phyloP scores from a whole-genome alignment of 2,888 invertebrate genomes.

The Diadegma fenestrale region DNA sequence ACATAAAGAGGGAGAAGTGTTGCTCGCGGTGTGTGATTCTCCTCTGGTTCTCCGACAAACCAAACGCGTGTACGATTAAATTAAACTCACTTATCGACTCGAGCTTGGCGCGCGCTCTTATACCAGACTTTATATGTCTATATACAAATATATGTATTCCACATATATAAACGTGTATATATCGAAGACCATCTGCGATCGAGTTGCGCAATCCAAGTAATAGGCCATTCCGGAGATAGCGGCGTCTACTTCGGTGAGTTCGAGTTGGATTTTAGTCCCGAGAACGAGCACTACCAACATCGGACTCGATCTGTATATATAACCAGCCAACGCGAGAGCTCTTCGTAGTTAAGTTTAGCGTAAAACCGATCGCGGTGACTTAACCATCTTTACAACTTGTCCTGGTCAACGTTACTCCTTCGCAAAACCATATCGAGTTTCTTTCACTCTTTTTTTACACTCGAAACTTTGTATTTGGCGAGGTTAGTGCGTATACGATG shows the following conservation, averaged over 20 bases:
- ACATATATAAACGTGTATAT: conserved; percentile 31
- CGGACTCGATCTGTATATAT: conserved; percentile 29
- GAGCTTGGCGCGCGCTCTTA: conserved; percentile 52
- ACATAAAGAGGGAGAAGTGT: conserved; percentile 49
- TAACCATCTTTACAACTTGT: conserved; percentile 48
- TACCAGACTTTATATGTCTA: conserved; percentile 25
- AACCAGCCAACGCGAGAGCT: conserved; percentile 23
- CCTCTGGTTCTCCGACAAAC: conserved; percentile 54
- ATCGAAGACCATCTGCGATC: conserved; percentile 68
- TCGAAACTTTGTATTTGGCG: conserved; percentile 3
- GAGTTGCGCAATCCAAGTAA: conserved; percentile 70
- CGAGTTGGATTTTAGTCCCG: conserved; percentile 52
- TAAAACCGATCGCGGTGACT: conserved; percentile 48
- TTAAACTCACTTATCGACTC: conserved; percentile 68
- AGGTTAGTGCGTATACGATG: conserved; percentile 25
- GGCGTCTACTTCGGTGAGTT: conserved; percentile 53
- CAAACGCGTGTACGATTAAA: conserved; percentile 64
- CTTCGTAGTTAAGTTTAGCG: conserved; percentile 19
- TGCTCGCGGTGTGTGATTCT: conserved; percentile 59
- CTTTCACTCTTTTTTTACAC: conserved; percentile 6
- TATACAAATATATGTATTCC: conserved; percentile 6
- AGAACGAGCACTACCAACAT: conserved; percentile 29
- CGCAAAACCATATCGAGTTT: conserved; percentile 26
- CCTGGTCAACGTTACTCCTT: conserved; percentile 34
- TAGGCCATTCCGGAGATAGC: conserved; percentile 71